Base-by-base conservation (phyloP, 2,113 vertebrate species). In the Empidonax alnorum region DNA sequence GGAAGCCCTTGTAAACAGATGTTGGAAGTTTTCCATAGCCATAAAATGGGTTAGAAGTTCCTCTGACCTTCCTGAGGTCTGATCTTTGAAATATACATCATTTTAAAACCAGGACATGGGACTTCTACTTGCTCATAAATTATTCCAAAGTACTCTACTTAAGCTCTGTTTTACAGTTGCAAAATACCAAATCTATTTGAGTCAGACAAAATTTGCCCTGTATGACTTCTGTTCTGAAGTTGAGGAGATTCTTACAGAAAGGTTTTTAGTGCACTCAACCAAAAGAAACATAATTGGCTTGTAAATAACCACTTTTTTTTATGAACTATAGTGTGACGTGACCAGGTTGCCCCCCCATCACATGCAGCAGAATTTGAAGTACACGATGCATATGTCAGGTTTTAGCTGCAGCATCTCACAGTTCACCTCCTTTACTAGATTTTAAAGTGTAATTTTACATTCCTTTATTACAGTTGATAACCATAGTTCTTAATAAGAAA, bases 261-360 rank as follows among this genome's bases (percentile, higher is more conserved):
- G 9, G 5, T 46, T 95, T 83, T 83, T 49, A 49, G 25, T 41
- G 39, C 42, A 93, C 22, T 3, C 41, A 95, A 42, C 27, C 30
- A 65, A 52, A 65, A 67, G 5, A 84, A 84, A 50, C 3, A 13
- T 25, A 30, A 9, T 31, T 90, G 11, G 25, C 7, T 72, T 61
- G 41, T 63, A 77, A 87, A 66, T 41, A 80, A 42, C 1, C 35
- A 6, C 7, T 53, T 73, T 61, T 61, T 69, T 61, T 66, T 18
- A 31, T 15, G 24, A 86, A 16, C 7, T 59, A 5, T 3, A 61
- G 10, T 0, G 0, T 85, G 66, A 55, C 8, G 13, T 7, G 19
- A 31, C 3, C 31, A 42, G 35, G 14, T 59, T 59, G 4, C 23
- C 1, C 71, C 18, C 23, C 27, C 4, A 14, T 10, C 14, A 19